phyloP scores from a whole-genome alignment of 2,797 vertebrate genomes.

The Pangasius mekongensis region DNA sequence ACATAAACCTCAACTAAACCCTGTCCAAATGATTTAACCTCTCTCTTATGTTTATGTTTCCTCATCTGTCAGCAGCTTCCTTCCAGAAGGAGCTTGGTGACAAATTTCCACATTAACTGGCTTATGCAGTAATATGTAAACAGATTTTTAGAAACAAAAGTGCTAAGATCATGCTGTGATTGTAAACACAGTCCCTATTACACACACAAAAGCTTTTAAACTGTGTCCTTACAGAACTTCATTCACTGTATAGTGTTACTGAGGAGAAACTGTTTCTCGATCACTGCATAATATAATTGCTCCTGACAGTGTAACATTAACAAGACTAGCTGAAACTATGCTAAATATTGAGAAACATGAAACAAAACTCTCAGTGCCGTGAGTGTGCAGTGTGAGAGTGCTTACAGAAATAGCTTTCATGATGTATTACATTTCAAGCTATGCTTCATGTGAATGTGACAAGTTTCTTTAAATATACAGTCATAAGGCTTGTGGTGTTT shows the following conservation, averaged over 20 bases:
- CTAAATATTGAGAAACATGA: background rate
- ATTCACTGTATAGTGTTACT: background rate
- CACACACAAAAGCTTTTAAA: background rate
- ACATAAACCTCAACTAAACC: background rate
- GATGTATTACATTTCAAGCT: background rate
- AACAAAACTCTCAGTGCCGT: background rate
- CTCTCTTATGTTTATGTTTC: conserved; percentile 11
- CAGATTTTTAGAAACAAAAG: background rate
- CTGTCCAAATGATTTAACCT: background rate
- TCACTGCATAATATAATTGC: background rate
- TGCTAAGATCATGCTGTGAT: background rate
- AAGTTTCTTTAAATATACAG: background rate
- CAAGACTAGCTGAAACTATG: background rate
- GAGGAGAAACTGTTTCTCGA: background rate
- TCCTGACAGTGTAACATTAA: background rate
- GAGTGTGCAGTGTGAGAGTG: no score
- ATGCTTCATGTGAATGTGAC: background rate
- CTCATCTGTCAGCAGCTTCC: background rate
- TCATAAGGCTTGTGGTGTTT: background rate
- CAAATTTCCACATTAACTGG: background rate
- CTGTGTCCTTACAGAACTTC: background rate
- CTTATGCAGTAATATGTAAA: conserved; percentile 1
- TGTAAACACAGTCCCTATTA: background rate
- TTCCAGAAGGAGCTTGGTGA: background rate
- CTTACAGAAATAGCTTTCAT: background rate